Evolutionary conservation across 2,113 vertebrate species (phyloP).

Genomic region (Anarrhichthys ocellatus): DNA sequence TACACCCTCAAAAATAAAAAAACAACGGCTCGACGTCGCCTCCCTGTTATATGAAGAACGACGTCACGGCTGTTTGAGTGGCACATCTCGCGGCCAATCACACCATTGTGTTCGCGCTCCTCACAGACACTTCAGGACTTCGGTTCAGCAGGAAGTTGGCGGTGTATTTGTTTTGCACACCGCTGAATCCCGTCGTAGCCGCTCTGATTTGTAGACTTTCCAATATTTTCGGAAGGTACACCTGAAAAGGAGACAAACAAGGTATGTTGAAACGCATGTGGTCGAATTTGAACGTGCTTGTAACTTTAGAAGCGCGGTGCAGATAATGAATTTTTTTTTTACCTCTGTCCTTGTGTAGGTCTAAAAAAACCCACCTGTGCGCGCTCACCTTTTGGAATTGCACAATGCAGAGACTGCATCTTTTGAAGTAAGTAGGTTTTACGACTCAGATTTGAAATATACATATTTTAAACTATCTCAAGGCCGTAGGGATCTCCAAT

Average conservation of each 20-base stretch:
- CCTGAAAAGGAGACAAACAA: not conserved
- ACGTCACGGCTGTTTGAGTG: slow-evolving; percentile 13
- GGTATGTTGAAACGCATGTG: slow-evolving; percentile 15
- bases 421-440: slow-evolving; percentile 58
- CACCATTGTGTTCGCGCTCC: no score
- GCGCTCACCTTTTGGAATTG: not conserved
- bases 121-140: not conserved
- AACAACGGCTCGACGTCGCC: rapidly evolving
- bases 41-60: slow-evolving; percentile 19
- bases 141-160: no score
- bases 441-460: not conserved
- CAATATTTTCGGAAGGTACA: not conserved
- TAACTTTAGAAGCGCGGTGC: not conserved
- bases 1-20: not conserved
- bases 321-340: not conserved
- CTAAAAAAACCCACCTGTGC: not conserved
- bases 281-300: not conserved
- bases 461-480: not conserved
- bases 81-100: slow-evolving; percentile 28
- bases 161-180: not conserved
- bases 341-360: slow-evolving; percentile 8
- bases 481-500: not conserved
- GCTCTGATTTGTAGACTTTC: no score
- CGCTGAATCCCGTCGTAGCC: no score
- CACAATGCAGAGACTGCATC: slow-evolving; percentile 62